Conservation (phyloP, 2,113 vertebrate genomes). For the Todiramphus saurophagus region DNA sequence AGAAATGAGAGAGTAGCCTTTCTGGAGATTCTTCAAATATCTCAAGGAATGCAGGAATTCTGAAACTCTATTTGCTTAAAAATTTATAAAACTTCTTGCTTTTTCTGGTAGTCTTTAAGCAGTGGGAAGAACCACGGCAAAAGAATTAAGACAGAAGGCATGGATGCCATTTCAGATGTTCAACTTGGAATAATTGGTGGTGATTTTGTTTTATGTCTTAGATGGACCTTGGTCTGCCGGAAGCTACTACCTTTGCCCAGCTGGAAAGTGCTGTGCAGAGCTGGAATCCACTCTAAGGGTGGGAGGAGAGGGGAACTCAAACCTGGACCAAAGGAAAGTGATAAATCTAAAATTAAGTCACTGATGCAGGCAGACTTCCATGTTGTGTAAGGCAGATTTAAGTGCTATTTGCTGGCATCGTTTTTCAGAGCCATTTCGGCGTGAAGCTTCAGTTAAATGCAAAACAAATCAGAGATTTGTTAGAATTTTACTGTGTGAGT, state of each 20-base stretch:
- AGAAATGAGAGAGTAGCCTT: not conserved
- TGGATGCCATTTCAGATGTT: not conserved
- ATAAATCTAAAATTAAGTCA: not conserved
- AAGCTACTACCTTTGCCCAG: not conserved
- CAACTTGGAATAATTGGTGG: not conserved
- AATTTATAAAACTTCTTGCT: not conserved
- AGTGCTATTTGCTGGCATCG: not conserved
- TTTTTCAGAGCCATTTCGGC: not conserved
- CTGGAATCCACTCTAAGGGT: not conserved
- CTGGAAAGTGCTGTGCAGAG: not conserved
- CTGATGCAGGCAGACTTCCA: conserved; percentile 47
- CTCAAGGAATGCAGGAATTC: not conserved
- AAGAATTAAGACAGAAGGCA: not conserved
- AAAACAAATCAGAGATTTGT: conserved; percentile 33
- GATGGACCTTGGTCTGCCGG: not conserved
- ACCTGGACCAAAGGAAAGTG: not conserved
- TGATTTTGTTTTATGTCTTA: not conserved
- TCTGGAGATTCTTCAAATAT: not conserved
- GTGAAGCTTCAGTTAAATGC: not conserved
- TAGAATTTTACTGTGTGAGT: not conserved
- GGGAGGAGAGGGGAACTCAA: not conserved
- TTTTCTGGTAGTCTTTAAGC: not conserved
- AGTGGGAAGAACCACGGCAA: not conserved
- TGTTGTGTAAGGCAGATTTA: not conserved
- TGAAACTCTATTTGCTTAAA: not conserved